Evolutionary conservation across 2,888 invertebrate species (phyloP).

Genomic region (Digitonthophagus gazella): DNA sequence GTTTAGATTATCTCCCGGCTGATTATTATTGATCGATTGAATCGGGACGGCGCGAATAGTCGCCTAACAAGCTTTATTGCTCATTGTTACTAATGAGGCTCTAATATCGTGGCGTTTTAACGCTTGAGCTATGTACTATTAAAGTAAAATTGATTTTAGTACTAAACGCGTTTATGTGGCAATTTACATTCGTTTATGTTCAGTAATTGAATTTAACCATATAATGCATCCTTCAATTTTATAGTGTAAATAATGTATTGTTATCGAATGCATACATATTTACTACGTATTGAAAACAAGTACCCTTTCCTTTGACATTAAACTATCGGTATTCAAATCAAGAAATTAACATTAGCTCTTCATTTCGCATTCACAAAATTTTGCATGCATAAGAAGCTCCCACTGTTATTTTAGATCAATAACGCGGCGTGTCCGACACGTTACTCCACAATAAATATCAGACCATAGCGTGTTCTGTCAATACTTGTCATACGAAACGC

Average conservation of each 20-base stretch:
- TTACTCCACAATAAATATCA: background rate
- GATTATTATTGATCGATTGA: conserved; percentile 40
- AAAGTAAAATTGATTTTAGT: background rate
- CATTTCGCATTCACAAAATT: background rate
- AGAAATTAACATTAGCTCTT: too few relatives aligned
- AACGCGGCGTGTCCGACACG: background rate
- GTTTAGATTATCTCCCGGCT: conserved; percentile 34
- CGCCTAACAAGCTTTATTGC: conserved; percentile 24
- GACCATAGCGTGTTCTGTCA: conserved; percentile 36
- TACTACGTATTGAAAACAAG: too few relatives aligned
- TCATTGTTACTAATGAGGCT: conserved; percentile 21
- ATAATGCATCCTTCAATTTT: too few relatives aligned
- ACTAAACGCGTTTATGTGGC: background rate
- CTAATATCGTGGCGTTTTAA: background rate
- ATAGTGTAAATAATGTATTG: too few relatives aligned
- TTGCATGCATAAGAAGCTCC: background rate
- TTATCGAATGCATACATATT: too few relatives aligned
- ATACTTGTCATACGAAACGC: conserved; percentile 33
- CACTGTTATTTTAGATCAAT: background rate
- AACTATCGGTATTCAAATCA: too few relatives aligned
- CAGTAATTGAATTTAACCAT: too few relatives aligned
- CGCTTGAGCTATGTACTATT: background rate
- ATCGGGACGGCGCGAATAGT: conserved; percentile 16
- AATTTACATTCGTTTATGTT: too few relatives aligned
- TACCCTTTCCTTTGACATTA: too few relatives aligned